Conservation (phyloP, 2,888 invertebrate species). For the Caenorhabditis sp. region DNA sequence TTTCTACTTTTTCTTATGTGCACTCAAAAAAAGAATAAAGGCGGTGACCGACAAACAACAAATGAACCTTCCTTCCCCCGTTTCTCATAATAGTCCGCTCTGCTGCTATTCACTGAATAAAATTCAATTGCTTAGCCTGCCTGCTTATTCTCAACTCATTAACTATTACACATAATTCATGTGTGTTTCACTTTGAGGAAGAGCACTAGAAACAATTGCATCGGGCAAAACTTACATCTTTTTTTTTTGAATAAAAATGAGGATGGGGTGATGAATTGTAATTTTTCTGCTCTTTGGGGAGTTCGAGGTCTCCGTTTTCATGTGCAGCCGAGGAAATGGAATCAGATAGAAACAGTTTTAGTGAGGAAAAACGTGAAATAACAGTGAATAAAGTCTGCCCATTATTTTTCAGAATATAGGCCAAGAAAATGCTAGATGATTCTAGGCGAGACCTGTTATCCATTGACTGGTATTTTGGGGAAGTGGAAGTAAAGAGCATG, state of each 20-base stretch:
- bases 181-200: neutral
- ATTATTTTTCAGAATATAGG: too few species aligned
- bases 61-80: neutral
- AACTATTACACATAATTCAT: neutral
- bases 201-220: neutral
- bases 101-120: neutral
- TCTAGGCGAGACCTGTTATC: too few species aligned
- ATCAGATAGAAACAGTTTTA: too few species aligned
- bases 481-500: too few species aligned
- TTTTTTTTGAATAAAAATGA: neutral
- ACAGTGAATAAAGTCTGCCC: neutral
- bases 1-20: neutral
- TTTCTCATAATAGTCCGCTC: neutral
- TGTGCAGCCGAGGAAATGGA: too few species aligned
- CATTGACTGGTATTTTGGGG: too few species aligned
- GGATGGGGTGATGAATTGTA: neutral
- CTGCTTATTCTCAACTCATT: neutral
- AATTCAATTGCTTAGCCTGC: neutral
- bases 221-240: neutral
- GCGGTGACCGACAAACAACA: neutral
- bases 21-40: neutral
- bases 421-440: too few species aligned
- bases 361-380: neutral
- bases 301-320: neutral
- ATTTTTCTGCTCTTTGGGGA: neutral